phyloP scores from a whole-genome alignment of 2,797 vertebrate genomes.

The Gouania willdenowi region DNA sequence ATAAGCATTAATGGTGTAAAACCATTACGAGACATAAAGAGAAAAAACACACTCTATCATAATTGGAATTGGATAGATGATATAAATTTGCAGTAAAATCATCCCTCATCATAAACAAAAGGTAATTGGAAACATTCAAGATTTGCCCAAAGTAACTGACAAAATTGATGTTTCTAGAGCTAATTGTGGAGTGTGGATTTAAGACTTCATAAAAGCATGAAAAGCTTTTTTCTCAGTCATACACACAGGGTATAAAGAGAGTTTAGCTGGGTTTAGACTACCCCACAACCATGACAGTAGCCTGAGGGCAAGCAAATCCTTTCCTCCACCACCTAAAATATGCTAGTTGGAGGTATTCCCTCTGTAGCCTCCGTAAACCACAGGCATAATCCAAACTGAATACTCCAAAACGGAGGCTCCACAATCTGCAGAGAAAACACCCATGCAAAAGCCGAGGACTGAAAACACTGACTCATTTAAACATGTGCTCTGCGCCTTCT shows the following conservation, averaged over 20 bases:
- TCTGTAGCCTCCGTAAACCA: constrained; percentile 48
- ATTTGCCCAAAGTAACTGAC: neutral
- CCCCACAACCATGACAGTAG: constrained; percentile 42
- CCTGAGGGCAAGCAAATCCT: constrained; percentile 59
- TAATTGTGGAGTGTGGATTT: constrained; percentile 20
- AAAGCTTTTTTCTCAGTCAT: constrained; percentile 27
- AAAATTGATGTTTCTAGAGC: neutral
- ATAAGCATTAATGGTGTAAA: too few relatives aligned
- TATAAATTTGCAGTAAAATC: neutral
- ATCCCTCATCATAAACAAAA: constrained; percentile 1
- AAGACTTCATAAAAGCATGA: constrained; percentile 17
- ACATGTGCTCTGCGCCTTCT: constrained; percentile 58
- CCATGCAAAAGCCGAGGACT: constrained; percentile 42
- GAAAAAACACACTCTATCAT: too few relatives aligned
- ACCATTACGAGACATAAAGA: too few relatives aligned
- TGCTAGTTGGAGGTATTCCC: constrained; percentile 62
- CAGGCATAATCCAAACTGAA: constrained; percentile 59
- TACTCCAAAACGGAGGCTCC: constrained; percentile 33
- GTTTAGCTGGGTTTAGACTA: constrained; percentile 47
- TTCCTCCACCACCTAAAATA: constrained; percentile 43
- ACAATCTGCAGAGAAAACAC: constrained; percentile 56
- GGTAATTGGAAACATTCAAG: neutral
- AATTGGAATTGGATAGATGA: neutral
- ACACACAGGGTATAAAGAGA: constrained; percentile 27
- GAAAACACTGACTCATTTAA: constrained; percentile 66